phyloP scores from a whole-genome alignment of 2,113 vertebrate genomes.

The Ardeotis arabs region DNA sequence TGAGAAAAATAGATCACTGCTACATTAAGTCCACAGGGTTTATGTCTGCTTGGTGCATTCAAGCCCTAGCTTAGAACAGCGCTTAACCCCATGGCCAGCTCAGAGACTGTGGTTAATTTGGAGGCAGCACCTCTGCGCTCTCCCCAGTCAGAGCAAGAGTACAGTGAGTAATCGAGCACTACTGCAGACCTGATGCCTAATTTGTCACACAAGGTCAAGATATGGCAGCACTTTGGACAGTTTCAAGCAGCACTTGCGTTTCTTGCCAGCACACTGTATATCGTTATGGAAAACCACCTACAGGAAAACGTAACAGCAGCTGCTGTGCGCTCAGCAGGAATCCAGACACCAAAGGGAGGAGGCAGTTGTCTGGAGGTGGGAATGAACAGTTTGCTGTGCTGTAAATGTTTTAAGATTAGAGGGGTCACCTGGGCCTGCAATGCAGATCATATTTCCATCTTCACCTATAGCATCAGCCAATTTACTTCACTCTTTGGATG shows the following conservation, averaged over 20 bases:
- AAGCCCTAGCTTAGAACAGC: not conserved
- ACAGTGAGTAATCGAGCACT: accelerated
- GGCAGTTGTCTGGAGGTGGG: not conserved
- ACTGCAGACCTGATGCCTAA: not conserved
- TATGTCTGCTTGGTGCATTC: not conserved
- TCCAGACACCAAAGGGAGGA: not conserved
- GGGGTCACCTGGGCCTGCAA: not conserved
- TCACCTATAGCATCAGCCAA: not conserved
- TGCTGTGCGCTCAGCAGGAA: not conserved
- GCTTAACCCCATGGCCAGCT: not conserved
- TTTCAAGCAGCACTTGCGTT: not conserved
- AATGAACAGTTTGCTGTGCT: not conserved
- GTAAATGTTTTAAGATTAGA: not conserved
- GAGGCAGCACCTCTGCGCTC: not conserved
- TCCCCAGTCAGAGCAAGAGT: not conserved
- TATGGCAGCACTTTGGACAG: not conserved
- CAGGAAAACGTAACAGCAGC: not conserved
- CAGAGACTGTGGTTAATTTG: not conserved
- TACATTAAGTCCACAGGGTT: not conserved
- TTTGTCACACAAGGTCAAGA: not conserved
- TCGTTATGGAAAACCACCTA: not conserved
- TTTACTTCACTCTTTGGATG: not conserved
- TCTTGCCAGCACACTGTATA: not conserved
- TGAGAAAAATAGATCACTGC: not conserved
- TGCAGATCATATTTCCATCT: not conserved